Evolutionary conservation across 2,888 invertebrate species (phyloP), one percentile per base, ranked within the genome.

Genomic region (Chaitophorus viminalis): DNA sequence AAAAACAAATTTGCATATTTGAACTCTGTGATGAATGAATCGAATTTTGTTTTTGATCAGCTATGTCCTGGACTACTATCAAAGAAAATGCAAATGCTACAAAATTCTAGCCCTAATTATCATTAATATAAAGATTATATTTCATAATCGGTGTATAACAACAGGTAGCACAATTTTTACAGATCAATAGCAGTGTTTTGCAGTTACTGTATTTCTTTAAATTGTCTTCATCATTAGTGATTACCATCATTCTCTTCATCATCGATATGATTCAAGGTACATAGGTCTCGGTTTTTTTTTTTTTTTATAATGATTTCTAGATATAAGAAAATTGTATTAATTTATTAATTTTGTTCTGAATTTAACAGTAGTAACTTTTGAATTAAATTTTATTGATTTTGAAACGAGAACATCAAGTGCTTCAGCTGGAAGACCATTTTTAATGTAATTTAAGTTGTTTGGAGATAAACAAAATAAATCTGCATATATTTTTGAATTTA

Each of bases 371-470:
- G 25, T 60, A 60, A 60, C 60, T 60, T 25, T 25, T 1, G 18
- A 25, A 9, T 21, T 21, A 36, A 74, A 74, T 74, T 33, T 74
- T 36, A 36, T 74, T 36, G 36, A 74, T 74, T 36, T 74, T 74
- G 74, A 74, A 25, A 74, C 21, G 0, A 36, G 21, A 36, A 74
- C 74, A 33, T 72, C 33, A 72, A 72, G 72, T 21, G 72, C 33
- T 33, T 72, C 72, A 72, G 72, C 33, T 33, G 33, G 72, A 33
- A 72, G 33, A 72, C 33, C 33, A 33, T 72, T 72, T 72, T 72
- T 72, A 36, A 72, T 33, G 72, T 72, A 33, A 72, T 33, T 72
- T 21, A 72, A 72, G 72, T 72, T 72, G 21, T 21, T 72, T 72
- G 72, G 33, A 72, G 18, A 72, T 72, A 72, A 6, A 33, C 33